phyloP scores from a whole-genome alignment of 2,888 invertebrate species.

The Antheraea yamamai region DNA sequence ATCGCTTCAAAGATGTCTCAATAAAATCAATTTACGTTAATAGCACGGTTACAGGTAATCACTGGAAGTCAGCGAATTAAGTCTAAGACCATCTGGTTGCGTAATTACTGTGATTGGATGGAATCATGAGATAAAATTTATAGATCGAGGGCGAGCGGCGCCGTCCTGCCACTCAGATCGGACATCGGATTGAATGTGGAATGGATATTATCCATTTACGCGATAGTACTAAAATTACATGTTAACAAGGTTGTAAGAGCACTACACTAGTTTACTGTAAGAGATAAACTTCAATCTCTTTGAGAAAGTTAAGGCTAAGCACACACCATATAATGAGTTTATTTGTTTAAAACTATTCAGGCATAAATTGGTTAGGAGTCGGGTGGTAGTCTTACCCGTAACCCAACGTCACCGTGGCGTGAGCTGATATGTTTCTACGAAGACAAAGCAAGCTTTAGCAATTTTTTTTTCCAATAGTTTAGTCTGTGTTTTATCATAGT shows the following conservation, averaged over 20 bases:
- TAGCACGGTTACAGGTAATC: conserved; percentile 56
- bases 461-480: too few species aligned
- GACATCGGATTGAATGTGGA: conserved; percentile 37
- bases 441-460: too few species aligned
- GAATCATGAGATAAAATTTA: conserved; percentile 68
- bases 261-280: conserved; percentile 30
- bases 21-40: conserved; percentile 61
- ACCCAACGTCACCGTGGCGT: too few species aligned
- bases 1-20: conserved; percentile 48
- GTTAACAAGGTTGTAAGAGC: conserved; percentile 39
- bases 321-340: neutral
- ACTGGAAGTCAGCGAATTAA: conserved; percentile 66
- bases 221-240: conserved; percentile 59
- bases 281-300: conserved; percentile 17
- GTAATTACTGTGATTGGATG: conserved; percentile 66
- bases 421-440: too few species aligned
- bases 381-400: too few species aligned
- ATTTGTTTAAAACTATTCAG: neutral
- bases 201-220: conserved; percentile 49
- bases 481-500: too few species aligned
- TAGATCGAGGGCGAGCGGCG: conserved; percentile 66
- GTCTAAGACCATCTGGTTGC: conserved; percentile 48
- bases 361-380: too few species aligned
- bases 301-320: neutral
- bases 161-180: conserved; percentile 40